Evolutionary conservation across 2,113 vertebrate genomes (phyloP), one percentile per base, ranked within the genome.

Genomic region (Sterna hirundo): DNA sequence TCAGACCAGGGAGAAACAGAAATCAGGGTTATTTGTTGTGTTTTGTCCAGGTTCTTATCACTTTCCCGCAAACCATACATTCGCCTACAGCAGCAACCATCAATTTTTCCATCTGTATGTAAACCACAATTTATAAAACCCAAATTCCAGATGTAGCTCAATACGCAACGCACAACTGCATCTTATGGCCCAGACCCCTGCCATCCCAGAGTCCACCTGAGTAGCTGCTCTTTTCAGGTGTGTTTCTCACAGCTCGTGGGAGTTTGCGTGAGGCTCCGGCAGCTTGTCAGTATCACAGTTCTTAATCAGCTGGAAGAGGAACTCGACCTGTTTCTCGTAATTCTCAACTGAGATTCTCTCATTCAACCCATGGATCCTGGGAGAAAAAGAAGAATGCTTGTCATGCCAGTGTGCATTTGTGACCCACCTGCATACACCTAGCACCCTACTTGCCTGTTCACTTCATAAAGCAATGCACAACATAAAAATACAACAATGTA

Each of bases 311-410:
- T 97, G 98, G 44, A 99, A 99, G 95, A 99, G 98, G 96, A 99
- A 99, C 42, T 97, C 85, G 1, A 99, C 95, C 30, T 99, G 95
- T 9, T 97, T 98, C 96, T 99, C 98, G 0, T 99, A 99, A 95
- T 97, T 98, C 93, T 98, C 97, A 62, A 97, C 30, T 5, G 99
- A 99, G 97, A 99, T 99, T 94, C 99, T 99, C 97, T 99, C 99
- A 34, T 99, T 99, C 91, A 99, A 71, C 26, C 99, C 99, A 60
- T 99, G 99, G 90, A 99, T 97, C 97, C 99, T 98, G 95, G 71
- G 98, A 81, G 91, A 71, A n/a, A 77, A 36, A 94, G 69, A 90
- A 88, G 30, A 76, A 30, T 3, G 11, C 21, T 86, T 95, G 89
- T 66, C 46, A 94, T 34, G 15, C 8, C 75, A 49, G 26, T 6